Percentiles rank a stretch among this genome's conserved stretches.
These are phyloP conservation scores for Ictalurus furcatus DNA, from an alignment of 2,113 vertebrate genomes.

Conservation along the genomic window DNA sequence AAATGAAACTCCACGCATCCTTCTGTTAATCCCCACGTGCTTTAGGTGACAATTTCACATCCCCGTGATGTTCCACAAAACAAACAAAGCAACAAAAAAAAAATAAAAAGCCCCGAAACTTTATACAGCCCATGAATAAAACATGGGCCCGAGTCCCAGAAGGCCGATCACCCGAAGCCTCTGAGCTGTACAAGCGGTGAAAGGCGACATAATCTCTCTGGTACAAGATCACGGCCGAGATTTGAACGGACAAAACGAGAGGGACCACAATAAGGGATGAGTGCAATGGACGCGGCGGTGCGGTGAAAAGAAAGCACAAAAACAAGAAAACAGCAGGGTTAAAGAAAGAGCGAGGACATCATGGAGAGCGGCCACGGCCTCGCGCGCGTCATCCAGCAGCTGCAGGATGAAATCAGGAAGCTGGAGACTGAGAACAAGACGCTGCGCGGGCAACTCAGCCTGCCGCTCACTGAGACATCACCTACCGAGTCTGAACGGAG, in stretches of 20 bases:
- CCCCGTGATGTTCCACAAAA: slow-evolving; percentile 15
- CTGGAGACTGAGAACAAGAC: slow-evolving; percentile 83
- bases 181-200: slow-evolving; percentile 72
- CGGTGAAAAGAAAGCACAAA: neutral
- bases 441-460: slow-evolving; percentile 70
- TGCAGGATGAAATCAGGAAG: slow-evolving; percentile 82
- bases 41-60: slow-evolving; percentile 34
- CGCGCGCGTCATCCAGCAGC: slow-evolving; percentile 80
- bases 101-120: slow-evolving; percentile 72
- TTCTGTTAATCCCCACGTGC: slow-evolving; percentile 54
- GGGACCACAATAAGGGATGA: slow-evolving; percentile 12
- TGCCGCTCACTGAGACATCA: slow-evolving; percentile 16
- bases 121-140: slow-evolving; percentile 86
- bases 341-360: slow-evolving; percentile 1
- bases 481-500: slow-evolving; percentile 16
- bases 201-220: slow-evolving; percentile 72
- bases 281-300: slow-evolving; percentile 29
- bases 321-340: no score
- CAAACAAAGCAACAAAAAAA: slow-evolving; percentile 31
- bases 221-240: slow-evolving; percentile 64
- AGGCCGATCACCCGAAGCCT: slow-evolving; percentile 66
- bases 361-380: slow-evolving; percentile 82
- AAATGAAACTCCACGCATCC: slow-evolving; percentile 26
- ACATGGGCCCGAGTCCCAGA: slow-evolving; percentile 71
- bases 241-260: slow-evolving; percentile 55